A percentile compares a stretch with the other conserved stretches of the same genome.
Conservation (phyloP, 2,797 vertebrate genomes). For the Moxostoma hubbsi region DNA sequence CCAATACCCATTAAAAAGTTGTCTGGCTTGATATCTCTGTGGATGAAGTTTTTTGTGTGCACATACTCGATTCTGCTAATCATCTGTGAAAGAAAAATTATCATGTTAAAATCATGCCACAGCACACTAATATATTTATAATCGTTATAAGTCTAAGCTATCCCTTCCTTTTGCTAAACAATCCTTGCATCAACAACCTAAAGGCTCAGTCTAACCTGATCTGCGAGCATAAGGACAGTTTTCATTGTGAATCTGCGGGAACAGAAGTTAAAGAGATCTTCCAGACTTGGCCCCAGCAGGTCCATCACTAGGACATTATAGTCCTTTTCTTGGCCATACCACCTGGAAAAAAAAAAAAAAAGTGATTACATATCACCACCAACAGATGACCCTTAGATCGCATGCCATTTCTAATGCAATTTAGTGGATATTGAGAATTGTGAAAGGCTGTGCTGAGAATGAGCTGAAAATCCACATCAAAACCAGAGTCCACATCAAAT, state of each 20-base stretch:
- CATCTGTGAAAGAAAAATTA: conserved; percentile 82
- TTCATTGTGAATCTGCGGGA: conserved; percentile 99
- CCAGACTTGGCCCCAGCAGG: conserved; percentile 96
- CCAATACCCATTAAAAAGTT: conserved; percentile 99
- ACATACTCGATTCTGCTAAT: conserved; percentile 99
- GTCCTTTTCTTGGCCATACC: conserved; percentile 99
- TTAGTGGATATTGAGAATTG: not conserved
- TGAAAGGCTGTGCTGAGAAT: not conserved
- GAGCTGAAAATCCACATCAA: conserved; percentile 3
- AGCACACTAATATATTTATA: not conserved
- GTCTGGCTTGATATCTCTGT: conserved; percentile 99
- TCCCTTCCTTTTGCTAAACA: not conserved
- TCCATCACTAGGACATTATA: conserved; percentile 99
- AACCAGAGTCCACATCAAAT: not conserved
- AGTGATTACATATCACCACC: not conserved
- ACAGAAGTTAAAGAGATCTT: conserved; percentile 99
- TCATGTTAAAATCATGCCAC: not conserved
- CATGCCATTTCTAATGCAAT: not conserved
- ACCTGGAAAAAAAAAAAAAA: conserved; percentile 76
- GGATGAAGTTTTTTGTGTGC: conserved; percentile 99
- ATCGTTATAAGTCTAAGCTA: not conserved
- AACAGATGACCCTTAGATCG: not conserved
- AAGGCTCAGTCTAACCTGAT: conserved; percentile 84
- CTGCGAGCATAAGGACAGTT: conserved; percentile 99
- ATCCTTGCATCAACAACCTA: not conserved